Evolutionary conservation across 2,888 invertebrate species (phyloP), one percentile per base, ranked within the genome.

Genomic region (Xiphydria camelus): DNA sequence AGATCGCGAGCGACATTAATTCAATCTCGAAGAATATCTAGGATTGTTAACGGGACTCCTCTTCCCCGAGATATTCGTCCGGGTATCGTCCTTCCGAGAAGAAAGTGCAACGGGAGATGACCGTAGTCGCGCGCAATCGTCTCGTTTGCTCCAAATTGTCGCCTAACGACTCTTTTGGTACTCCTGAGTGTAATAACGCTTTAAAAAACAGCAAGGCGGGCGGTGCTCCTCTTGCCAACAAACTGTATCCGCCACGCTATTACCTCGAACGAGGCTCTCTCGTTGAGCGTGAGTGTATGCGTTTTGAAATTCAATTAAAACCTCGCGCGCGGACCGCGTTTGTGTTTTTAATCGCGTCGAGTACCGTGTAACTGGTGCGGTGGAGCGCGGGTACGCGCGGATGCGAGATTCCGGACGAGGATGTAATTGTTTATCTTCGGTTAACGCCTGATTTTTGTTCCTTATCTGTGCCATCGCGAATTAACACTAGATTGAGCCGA

Each of bases 161-260:
- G n/a, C n/a, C n/a, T 14, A 14, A 12, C 42, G 43, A 49, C 51
- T 49, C 45, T 53, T 29, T 53, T 53, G 44, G 49, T 45, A 42
- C 44, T 54, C 47, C 42, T 51, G 49, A 49, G 45, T 42, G 26
- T 46, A 48, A 53, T 37, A 41, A 50, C 45, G 33, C 41, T 45
- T 61, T 50, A 51, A 56, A 59, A 56, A 18, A 36, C 19, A 37
- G 26, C 25, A 48, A 44, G 45, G 49, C 40, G 36, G 53, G 55
- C 48, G 51, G 53, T 53, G 69, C 57, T 68, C 71, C 57, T 69
- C 62, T 70, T 72, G 65, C 68, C 63, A 71, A 72, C 66, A 51
- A 61, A 69, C 63, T 70, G 71, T 68, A 57, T 68, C 71, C 64
- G 68, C 68, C 54, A 69, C 69, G 64, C 63, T 64, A 59, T 56